Evolutionary conservation across 2,797 vertebrate genomes (phyloP).

Genomic region (Myotis pilosus): DNA sequence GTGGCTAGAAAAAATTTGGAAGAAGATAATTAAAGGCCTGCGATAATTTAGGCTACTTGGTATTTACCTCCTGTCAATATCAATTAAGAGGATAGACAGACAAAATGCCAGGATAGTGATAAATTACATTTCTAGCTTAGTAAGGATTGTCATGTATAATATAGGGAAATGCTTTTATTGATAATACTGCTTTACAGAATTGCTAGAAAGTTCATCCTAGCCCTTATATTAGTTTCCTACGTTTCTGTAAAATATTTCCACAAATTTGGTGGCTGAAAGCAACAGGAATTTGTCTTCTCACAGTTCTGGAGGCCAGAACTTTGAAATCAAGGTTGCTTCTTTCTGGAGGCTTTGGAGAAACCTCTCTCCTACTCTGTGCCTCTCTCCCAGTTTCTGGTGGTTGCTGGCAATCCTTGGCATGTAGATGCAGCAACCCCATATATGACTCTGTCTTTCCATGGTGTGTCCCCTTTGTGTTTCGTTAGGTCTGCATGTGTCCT

Average conservation of each 20-base stretch:
- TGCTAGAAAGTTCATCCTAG: neutral
- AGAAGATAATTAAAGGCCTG: neutral
- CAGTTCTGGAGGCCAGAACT: neutral
- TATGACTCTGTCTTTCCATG: neutral
- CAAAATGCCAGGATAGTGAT: neutral
- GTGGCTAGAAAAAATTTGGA: neutral
- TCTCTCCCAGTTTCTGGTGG: neutral
- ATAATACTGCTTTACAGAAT: neutral
- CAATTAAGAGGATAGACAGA: neutral
- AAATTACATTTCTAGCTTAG: neutral
- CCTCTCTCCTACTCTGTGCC: neutral
- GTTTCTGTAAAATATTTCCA: neutral
- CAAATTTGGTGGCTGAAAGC: neutral
- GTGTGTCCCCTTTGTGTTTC: neutral
- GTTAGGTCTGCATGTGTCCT: neutral
- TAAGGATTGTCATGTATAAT: neutral
- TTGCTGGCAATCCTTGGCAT: neutral
- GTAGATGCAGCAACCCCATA: neutral
- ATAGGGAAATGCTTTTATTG: neutral
- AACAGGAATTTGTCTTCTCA: neutral
- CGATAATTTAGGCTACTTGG: neutral
- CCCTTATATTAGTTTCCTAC: neutral
- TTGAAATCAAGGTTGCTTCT: neutral
- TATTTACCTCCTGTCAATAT: neutral
- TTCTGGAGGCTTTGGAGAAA: neutral